Evolutionary conservation across 1,140 invertebrate genomes (phyloP).

Genomic region (roundworm (Caenorhabditis elegans)): WBcel235 BX284606.5:6620501-6621000

Average conservation of each 20-base stretch:
- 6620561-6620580: background rate
- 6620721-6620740: background rate
- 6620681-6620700: too few relatives aligned
- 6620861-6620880: background rate
- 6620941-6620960: background rate
- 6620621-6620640: too few relatives aligned
- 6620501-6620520: conserved; percentile 7
- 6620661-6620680: background rate
- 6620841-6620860: background rate
- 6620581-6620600: background rate
- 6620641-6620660: background rate
- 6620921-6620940: too few relatives aligned
- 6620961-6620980: conserved; percentile 7
- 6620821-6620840: background rate
- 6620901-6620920: too few relatives aligned
- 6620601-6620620: too few relatives aligned
- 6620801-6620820: background rate
- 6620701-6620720: background rate
- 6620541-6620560: background rate
- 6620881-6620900: background rate
- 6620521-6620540: background rate
- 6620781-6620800: background rate
- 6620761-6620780: conserved; percentile 16
- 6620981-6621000: too few relatives aligned
- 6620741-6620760: too few relatives aligned